Conservation (phyloP, 2,888 invertebrate species). For the Blera fallax region DNA sequence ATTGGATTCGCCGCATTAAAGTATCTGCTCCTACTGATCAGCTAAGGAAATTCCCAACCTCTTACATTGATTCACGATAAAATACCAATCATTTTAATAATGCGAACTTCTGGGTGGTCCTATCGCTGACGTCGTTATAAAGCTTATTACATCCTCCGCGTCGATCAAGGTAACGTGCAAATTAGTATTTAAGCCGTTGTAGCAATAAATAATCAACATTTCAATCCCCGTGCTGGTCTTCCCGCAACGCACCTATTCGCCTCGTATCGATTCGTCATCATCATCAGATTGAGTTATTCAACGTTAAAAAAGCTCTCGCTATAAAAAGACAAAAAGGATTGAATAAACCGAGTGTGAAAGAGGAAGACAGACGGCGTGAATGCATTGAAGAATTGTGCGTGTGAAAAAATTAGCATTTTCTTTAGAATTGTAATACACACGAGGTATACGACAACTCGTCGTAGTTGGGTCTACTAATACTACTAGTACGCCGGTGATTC, state of each 20-base stretch:
- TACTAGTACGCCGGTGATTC: slow-evolving; percentile 1
- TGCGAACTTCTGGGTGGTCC: slow-evolving; percentile 34
- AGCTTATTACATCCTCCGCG: slow-evolving; percentile 50
- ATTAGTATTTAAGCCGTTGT: slow-evolving; percentile 53
- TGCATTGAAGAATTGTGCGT: slow-evolving; percentile 53
- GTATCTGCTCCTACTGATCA: background rate
- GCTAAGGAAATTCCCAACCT: background rate
- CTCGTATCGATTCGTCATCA: slow-evolving; percentile 31
- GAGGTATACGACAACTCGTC: slow-evolving; percentile 12
- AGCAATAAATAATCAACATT: slow-evolving; percentile 49
- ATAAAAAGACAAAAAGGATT: background rate
- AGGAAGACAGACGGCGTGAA: background rate
- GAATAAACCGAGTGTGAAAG: background rate
- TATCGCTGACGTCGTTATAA: slow-evolving; percentile 36
- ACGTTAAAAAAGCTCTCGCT: slow-evolving; percentile 20
- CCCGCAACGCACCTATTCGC: slow-evolving; percentile 22
- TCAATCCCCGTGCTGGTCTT: background rate
- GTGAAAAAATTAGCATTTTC: slow-evolving; percentile 56
- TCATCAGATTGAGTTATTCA: slow-evolving; percentile 40
- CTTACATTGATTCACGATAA: background rate
- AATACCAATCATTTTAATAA: background rate
- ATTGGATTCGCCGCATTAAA: background rate
- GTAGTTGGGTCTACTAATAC: slow-evolving; percentile 9
- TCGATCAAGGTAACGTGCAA: slow-evolving; percentile 52
- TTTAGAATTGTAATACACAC: slow-evolving; percentile 46